Base-by-base conservation (phyloP, 2,113 vertebrate species). In the Lycocorax pyrrhopterus region DNA sequence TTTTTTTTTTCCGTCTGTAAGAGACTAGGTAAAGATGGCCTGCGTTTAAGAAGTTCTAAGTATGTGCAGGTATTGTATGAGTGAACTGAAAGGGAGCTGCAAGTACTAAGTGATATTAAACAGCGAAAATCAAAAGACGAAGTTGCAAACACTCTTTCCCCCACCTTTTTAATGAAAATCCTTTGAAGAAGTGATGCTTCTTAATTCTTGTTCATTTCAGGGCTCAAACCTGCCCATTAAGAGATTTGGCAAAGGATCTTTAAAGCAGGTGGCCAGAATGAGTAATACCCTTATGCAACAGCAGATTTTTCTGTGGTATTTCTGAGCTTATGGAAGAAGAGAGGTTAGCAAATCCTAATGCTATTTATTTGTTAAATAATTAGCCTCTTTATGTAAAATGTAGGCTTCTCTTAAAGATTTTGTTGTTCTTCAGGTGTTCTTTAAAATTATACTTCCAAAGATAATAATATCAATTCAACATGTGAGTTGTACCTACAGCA, bases 381-480 rank as follows among this genome's bases (percentile, higher is more conserved):
- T 20, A 27, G 1, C 15, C 56, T 69, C 39, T 53, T 77, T 2
- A 52, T 44, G 8, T 78, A 64, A 75, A 91, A 82, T 52, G 8
- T 29, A 55, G 18, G 7, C 14, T 74, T 1, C 25, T 79, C 4
- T 78, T 63, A 51, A 91, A 81, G 13, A 77, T 22, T 13, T 18
- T 29, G 12, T 46, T 79, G 41, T 77, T 89, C 18, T 59, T 75
- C 23, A 81, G 9, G 8, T 23, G 25, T 62, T 76, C 55, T 68
- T 62, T 13, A 68, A 41, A 84, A 52, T 60, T 41, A 60, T 37
- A 16, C 12, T 89, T 84, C 17, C 52, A 30, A 74, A 64, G 25
- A 18, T 52, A 90, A 30, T 23, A 35, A 7, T 46, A 55, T 55
- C 5, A 17, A 7, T 59, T 84, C 12, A 67, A 9, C 0, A 0